These are phyloP conservation scores for Jacana jacana DNA, from an alignment of 2,113 vertebrate species.

Conservation along the genomic window DNA sequence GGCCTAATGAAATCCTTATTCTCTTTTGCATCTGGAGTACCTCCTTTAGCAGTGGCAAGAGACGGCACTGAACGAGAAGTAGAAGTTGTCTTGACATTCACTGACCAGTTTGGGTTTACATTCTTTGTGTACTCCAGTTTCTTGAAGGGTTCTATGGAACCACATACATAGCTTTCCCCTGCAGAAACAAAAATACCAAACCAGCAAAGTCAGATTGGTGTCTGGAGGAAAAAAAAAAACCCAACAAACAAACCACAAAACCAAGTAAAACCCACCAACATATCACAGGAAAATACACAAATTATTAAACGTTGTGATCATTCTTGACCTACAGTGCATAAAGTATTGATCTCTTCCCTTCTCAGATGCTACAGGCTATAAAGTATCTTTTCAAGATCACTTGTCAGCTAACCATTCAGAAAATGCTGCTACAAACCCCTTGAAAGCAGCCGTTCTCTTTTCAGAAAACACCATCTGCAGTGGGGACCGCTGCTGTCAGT, in stretches of 20 bases:
- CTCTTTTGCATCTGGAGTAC: conserved; percentile 82
- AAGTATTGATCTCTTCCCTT: neutral
- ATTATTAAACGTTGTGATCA: neutral
- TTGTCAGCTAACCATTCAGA: neutral
- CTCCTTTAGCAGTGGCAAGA: conserved; percentile 83
- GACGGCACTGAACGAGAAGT: conserved; percentile 80
- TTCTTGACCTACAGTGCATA: neutral
- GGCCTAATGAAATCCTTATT: conserved; percentile 94
- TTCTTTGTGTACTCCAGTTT: conserved; percentile 97
- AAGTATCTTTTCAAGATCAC: neutral
- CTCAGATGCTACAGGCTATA: neutral
- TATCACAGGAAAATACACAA: neutral
- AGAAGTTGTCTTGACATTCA: conserved; percentile 83
- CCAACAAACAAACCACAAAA: neutral
- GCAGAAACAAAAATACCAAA: neutral
- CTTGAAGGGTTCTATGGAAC: conserved; percentile 95
- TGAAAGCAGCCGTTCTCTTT: neutral
- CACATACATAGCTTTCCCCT: conserved; percentile 98
- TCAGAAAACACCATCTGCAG: neutral
- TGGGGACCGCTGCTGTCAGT: neutral
- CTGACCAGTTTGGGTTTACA: conserved; percentile 97
- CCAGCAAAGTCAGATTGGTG: neutral
- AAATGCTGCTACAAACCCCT: neutral
- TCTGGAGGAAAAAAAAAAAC: neutral
- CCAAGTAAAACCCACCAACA: neutral